Percentiles rank a stretch among this genome's conserved stretches.
phyloP scores from a whole-genome alignment of 23 tunicate genomes.

The Diplosoma virens region DNA sequence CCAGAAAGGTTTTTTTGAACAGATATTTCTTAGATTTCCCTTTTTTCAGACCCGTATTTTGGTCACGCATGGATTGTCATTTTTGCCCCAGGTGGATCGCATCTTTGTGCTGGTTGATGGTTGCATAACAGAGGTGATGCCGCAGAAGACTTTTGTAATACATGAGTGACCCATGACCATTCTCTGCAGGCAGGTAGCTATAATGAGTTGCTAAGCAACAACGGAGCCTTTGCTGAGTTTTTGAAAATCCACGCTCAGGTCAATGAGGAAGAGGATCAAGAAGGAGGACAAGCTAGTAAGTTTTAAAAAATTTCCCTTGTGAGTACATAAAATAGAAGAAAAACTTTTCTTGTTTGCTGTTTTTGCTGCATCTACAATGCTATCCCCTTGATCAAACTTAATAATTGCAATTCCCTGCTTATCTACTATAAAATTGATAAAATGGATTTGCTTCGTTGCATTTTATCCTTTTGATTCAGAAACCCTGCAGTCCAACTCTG shows the following conservation, averaged over 20 bases:
- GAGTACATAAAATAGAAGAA: no score
- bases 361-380: no score
- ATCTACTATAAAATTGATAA: no score
- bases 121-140: conserved; percentile 55
- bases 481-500: no score
- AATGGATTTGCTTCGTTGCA: no score
- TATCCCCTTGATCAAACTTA: no score
- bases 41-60: conserved; percentile 64
- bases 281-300: background rate
- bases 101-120: conserved; percentile 77
- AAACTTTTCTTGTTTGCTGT: no score
- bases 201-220: conserved; percentile 42
- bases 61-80: conserved; percentile 82
- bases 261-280: conserved; percentile 16
- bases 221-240: conserved; percentile 80
- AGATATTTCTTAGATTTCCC: no score
- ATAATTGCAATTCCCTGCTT: no score
- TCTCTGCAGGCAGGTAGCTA: conserved; percentile 43
- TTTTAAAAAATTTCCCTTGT: no score
- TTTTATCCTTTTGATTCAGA: no score
- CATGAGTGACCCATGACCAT: background rate
- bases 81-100: conserved; percentile 75
- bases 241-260: conserved; percentile 34
- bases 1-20: no score
- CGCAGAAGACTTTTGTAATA: background rate